Percentiles rank a stretch among this genome's conserved stretches.
These are phyloP conservation scores for Pristionchus fissidentatus DNA, from an alignment of 2,888 invertebrate species.

Conservation along the genomic window DNA sequence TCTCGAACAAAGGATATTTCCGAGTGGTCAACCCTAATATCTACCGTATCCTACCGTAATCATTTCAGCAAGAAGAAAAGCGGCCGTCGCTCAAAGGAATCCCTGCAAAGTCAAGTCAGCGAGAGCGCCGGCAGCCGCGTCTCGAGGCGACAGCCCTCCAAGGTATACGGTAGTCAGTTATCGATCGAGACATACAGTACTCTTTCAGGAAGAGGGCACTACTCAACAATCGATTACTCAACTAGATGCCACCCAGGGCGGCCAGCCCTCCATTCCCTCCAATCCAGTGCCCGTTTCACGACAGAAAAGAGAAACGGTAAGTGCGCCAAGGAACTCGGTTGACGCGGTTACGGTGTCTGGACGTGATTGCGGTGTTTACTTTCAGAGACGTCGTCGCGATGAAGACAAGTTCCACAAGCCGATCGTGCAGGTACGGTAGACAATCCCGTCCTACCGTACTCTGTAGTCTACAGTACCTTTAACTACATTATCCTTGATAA, in stretches of 20 bases:
- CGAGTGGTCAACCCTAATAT: neutral
- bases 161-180: neutral
- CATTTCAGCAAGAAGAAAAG: conserved; percentile 17
- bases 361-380: neutral
- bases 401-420: conserved; percentile 28
- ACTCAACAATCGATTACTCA: too few species aligned
- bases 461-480: too few species aligned
- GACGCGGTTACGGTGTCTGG: neutral
- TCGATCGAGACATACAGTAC: neutral
- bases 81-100: neutral
- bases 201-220: too few species aligned
- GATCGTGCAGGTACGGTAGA: conserved; percentile 10
- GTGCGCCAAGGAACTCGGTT: too few species aligned
- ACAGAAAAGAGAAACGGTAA: neutral
- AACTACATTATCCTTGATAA: too few species aligned
- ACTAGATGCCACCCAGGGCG: conserved; percentile 13
- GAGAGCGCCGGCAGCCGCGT: neutral
- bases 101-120: neutral
- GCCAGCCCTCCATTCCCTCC: neutral
- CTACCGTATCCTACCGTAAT: conserved; percentile 24
- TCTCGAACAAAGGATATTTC: neutral
- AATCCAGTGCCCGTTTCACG: neutral
- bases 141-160: neutral
- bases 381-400: conserved; percentile 17
- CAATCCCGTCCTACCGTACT: too few species aligned